Evolutionary conservation across 2,888 invertebrate genomes (phyloP), one percentile per base, ranked within the genome.

Genomic region (Mythimna impura): DNA sequence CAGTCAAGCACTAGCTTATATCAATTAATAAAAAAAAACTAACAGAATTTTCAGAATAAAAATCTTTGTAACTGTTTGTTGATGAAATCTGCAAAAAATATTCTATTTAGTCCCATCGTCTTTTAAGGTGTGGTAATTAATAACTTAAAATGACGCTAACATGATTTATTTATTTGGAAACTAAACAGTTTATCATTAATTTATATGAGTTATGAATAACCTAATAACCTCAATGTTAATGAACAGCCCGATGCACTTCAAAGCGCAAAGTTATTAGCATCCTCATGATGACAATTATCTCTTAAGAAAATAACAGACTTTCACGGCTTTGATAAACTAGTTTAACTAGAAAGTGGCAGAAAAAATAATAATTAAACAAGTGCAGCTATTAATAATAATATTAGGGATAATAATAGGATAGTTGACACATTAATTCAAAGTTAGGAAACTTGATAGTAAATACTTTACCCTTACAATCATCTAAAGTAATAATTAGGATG

Each of bases 401-500:
- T 36, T 36, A 0, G 5, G 1, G 36, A 0, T 36, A 6, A 36
- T 8, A 36, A 8, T 50, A 6, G 5, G 17, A 50, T 14, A 12
- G 47, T 17, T 47, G 47, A 47, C 14, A 47, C 14, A 47, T 50
- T 50, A 20, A 8, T 50, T 20, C 50, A 50, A 40, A 40, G 40
- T 8, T 10, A 10, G 54, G 2, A 7, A 50, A 50, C 3, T n/a
- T 54, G 22, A 54, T 14, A 22, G 7, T 65, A 76, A 34, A n/a
- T 17, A 30, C 22, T 40, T n/a, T n/a, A n/a, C n/a, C n/a, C n/a
- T n/a, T 20, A 47, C 20, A 12, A 14, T 12, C 36, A 40, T 34
- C 30, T 52, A 1, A 43, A 34, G 20, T n/a, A 34, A 78, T 50
- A 17, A 58, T 58, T 9, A 43, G 1, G n/a, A 60, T 71, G 60